A percentile compares a stretch with the other conserved stretches of the same genome.
phyloP scores from a whole-genome alignment of 1,140 invertebrate species.

The honey bee (Apis mellifera) region DNA sequence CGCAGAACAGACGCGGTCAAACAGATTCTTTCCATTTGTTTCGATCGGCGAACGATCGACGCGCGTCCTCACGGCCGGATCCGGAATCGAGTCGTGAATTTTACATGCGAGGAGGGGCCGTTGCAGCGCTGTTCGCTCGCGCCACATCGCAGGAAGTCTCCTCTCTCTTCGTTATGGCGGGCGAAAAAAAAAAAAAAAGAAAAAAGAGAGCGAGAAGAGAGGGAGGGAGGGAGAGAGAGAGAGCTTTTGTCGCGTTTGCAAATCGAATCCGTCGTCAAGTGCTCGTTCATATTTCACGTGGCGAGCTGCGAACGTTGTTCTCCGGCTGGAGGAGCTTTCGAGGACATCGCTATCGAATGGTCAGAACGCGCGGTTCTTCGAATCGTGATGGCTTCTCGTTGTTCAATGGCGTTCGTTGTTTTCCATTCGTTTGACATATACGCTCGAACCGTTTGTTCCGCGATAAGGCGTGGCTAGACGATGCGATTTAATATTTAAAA shows the following conservation, averaged over 20 bases:
- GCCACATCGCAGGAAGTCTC: constrained; percentile 53
- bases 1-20: constrained; percentile 35
- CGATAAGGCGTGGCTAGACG: constrained; percentile 7
- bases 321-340: not conserved
- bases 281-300: constrained; percentile 48
- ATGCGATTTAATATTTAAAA: not conserved
- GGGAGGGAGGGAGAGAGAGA: not conserved
- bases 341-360: constrained; percentile 26
- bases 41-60: constrained; percentile 55
- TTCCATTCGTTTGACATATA: constrained; percentile 1
- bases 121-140: constrained; percentile 2
- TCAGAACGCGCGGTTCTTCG: constrained; percentile 18
- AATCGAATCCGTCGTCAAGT: constrained; percentile 58
- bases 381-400: constrained; percentile 12
- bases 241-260: constrained; percentile 57
- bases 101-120: constrained; percentile 55
- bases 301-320: constrained; percentile 33
- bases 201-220: not conserved
- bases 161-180: constrained; percentile 53
- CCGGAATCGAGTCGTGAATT: constrained; percentile 63
- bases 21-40: constrained; percentile 58
- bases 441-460: constrained; percentile 2
- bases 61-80: constrained; percentile 55
- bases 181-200: constrained; percentile 19
- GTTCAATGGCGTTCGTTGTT: constrained; percentile 23